Base-by-base conservation (phyloP, 2,797 vertebrate genomes). In the Gambusia yucatana region DNA sequence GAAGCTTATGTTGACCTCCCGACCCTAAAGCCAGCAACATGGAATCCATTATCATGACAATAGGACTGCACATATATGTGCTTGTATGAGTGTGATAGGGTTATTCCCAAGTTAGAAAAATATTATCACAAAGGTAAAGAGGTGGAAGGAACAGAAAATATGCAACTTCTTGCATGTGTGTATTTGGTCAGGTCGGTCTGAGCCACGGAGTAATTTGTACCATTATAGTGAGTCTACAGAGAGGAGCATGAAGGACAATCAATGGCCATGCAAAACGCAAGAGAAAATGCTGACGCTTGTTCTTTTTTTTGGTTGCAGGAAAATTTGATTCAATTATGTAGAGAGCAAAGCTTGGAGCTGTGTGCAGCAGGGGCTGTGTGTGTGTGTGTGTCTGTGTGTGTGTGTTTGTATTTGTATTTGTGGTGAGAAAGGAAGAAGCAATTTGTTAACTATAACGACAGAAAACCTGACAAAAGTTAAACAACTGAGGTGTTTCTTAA, bases 21-120 rank as follows among this genome's bases (percentile, higher is more conserved):
- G 97, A 98, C 97, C 98, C 97, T 94, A 93, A 96, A 97, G 97
- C 96, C 97, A 97, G 98, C 97, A 98, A 99, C 97, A 98, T 94
- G 88, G 97, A 98, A 98, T 96, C 97, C 96, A 98, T 98, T 99
- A 99, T 97, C 97, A 98, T 98, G 96, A 98, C 97, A 98, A 98
- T 96, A 96, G 95, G 97, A 96, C 94, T 94, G 79, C 81, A 76
- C n/a, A 30, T 79, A 47, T 39, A 43, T 70, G 59, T 61, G 9
- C 50, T 22, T 52, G 82, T 46, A 50, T 67, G 76, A 78, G 50
- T 79, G 80, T 52, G 91, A 96, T 95, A 96, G 95, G 92, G 94
- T 96, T 96, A 96, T 96, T 94, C 95, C 96, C 94, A 96, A 96
- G 96, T 96, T 96, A 96, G 47, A 65, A 75, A 82, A 63, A 75